These are phyloP conservation scores for Porites cylindrica DNA, from an alignment of 92 coral and sea anemone genomes.

Conservation along the genomic window DNA sequence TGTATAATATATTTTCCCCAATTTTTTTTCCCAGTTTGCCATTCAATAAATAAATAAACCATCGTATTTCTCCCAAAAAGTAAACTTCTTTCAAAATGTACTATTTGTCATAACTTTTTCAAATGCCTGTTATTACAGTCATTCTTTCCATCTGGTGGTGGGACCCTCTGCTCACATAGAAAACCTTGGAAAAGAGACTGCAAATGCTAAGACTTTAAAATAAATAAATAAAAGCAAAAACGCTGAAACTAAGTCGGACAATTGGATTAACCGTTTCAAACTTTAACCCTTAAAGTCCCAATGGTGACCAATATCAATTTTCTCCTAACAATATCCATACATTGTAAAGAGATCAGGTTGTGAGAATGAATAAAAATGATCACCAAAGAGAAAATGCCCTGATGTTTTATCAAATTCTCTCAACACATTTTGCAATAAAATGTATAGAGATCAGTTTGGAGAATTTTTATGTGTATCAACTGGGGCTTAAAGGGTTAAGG, in stretches of 20 bases:
- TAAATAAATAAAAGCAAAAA: conserved; percentile 18
- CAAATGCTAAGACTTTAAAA: neutral
- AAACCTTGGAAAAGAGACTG: neutral
- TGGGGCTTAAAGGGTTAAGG: too few species aligned
- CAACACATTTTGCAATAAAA: too few species aligned
- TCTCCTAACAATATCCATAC: neutral
- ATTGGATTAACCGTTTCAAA: neutral
- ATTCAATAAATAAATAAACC: conserved; percentile 37
- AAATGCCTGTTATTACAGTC: conserved; percentile 2
- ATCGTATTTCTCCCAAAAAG: conserved; percentile 16
- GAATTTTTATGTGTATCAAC: too few species aligned
- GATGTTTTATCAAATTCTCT: too few species aligned
- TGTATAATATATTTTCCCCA: neutral
- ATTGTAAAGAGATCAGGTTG: too few species aligned
- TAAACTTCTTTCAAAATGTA: conserved; percentile 1
- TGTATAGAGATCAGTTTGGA: too few species aligned
- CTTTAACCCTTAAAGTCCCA: neutral
- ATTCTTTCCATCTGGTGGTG: too few species aligned
- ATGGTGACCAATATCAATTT: neutral
- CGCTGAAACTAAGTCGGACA: neutral
- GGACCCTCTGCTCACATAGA: neutral
- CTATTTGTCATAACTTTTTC: neutral
- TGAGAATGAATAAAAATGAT: too few species aligned
- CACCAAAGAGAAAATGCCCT: too few species aligned
- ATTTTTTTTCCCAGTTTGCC: neutral